Evolutionary conservation across 2,888 invertebrate species (phyloP), one percentile per base, ranked within the genome.

Genomic region (Xestia ashworthii): DNA sequence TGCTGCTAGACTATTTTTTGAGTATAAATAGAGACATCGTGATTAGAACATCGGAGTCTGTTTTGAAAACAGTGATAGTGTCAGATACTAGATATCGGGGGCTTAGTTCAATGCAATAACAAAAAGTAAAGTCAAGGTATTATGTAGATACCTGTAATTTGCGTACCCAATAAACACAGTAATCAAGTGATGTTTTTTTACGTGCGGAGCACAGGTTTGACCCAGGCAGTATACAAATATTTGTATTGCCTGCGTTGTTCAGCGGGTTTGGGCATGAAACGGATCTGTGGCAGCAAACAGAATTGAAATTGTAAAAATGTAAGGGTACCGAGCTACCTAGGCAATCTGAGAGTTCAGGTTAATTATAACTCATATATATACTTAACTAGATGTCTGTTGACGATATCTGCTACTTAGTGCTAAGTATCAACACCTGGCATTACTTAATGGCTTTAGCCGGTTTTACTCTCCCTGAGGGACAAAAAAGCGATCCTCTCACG

Each of bases 11-110:
- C 53, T 22, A 41, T 48, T 72, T 74, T 71, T 68, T 75, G 48
- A 64, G 48, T 71, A 78, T 84, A 73, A 78, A 82, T 74, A 79
- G 38, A 79, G 53, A 55, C 65, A 46, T 82, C 69, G 22, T 74
- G 38, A 71, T 62, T 60, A 38, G 32, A 50, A 48, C 38, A 70
- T 58, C 46, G 71, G 12, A 78, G 78, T 73, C 38, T 14, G 38
- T 68, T 62, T 78, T 66, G 50, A 58, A 78, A 66, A 55, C 16
- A 5, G n/a, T n/a, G 8, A 32, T 64, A 9, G 6, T 48, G 25
- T 11, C 11, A 62, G 79, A 46, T 74, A 62, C 19, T 46, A 32
- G 38, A 60, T n/a, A 73, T 71, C 25, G n/a, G 60, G 60, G 25
- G 46, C 65, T 46, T 46, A 62, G 66, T 78, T 53, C 32, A 6